A percentile compares a stretch with the other conserved stretches of the same genome.
Conservation (phyloP, 2,888 invertebrate species). For the Stenichneumon culpator region DNA sequence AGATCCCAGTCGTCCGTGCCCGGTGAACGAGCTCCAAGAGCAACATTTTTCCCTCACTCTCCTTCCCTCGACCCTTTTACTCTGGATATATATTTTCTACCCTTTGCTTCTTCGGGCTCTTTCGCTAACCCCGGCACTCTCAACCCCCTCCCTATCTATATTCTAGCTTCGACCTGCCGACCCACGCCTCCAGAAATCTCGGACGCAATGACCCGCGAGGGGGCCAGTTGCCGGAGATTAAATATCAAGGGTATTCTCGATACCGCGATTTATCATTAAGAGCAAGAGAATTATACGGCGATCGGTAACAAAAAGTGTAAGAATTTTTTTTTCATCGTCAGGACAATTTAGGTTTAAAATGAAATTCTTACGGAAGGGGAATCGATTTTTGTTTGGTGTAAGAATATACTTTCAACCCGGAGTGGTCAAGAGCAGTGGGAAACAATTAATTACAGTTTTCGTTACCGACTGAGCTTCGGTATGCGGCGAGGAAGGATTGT, state of each 20-base stretch:
- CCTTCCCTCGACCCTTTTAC: neutral
- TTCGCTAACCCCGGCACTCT: conserved; percentile 18
- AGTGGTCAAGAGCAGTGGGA: too few species aligned
- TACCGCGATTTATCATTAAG: too few species aligned
- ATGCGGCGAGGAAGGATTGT: too few species aligned
- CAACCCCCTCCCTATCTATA: conserved; percentile 8
- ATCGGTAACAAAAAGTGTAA: too few species aligned
- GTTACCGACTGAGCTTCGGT: too few species aligned
- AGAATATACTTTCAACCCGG: too few species aligned
- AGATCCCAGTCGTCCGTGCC: conserved; percentile 32
- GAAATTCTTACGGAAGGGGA: too few species aligned
- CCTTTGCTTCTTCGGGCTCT: conserved; percentile 18
- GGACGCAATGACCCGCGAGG: conserved; percentile 18
- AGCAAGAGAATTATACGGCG: too few species aligned
- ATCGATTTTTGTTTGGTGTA: too few species aligned
- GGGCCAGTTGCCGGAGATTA: neutral
- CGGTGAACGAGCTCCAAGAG: conserved; percentile 31
- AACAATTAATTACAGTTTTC: too few species aligned
- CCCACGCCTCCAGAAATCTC: neutral
- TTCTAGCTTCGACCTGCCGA: neutral
- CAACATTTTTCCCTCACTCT: conserved; percentile 33
- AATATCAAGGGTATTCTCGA: neutral
- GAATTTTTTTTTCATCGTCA: neutral
- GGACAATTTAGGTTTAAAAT: too few species aligned
- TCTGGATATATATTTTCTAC: conserved; percentile 5